phyloP scores from a whole-genome alignment of 2,113 vertebrate species.

The Platysternon megacephalum region DNA sequence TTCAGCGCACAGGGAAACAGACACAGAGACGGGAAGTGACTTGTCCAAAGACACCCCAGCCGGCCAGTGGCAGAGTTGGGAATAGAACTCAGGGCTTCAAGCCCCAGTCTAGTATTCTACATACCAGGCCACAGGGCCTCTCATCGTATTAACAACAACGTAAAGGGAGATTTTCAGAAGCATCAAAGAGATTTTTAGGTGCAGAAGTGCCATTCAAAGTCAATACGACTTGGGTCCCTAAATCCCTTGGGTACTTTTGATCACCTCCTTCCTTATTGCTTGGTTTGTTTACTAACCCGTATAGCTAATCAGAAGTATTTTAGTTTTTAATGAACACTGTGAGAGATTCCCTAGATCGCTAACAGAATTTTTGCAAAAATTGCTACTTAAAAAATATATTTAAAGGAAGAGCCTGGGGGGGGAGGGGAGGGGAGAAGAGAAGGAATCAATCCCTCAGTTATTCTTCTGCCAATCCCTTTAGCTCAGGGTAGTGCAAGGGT shows the following conservation, averaged over 20 bases:
- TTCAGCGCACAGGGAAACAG: neutral
- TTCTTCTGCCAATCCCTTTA: neutral
- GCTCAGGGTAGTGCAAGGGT: neutral
- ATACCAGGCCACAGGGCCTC: neutral
- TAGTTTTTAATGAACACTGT: too few relatives aligned
- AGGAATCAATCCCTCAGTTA: too few relatives aligned
- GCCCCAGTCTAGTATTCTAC: neutral
- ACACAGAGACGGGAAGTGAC: neutral
- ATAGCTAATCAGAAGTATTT: neutral
- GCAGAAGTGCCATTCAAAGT: neutral
- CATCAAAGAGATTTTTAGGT: neutral
- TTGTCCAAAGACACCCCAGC: neutral
- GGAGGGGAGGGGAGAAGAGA: fast-evolving
- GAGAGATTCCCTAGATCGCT: too few relatives aligned
- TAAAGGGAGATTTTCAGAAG: neutral
- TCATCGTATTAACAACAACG: neutral
- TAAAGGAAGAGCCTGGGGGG: too few relatives aligned
- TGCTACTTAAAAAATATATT: too few relatives aligned
- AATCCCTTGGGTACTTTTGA: neutral
- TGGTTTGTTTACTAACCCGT: neutral
- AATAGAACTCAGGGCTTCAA: neutral
- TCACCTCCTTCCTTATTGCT: neutral
- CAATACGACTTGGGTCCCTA: neutral
- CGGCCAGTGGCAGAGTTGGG: neutral
- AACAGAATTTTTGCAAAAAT: too few relatives aligned